Evolutionary conservation across 2,113 vertebrate species (phyloP).

Genomic region (Dryoscopus gambensis): DNA sequence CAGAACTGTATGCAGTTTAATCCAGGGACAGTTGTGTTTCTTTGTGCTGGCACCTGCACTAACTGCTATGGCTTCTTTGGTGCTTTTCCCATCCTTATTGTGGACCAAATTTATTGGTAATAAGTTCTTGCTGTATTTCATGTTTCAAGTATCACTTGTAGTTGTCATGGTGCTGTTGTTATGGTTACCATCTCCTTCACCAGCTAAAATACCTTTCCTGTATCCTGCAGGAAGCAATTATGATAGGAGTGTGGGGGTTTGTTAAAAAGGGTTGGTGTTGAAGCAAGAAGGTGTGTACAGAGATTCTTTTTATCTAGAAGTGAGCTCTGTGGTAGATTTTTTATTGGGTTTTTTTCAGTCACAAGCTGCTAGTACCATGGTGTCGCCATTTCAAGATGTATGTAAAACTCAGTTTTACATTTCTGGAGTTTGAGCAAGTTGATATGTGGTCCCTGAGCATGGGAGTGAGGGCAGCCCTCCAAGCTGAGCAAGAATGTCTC

Average conservation of each 20-base stretch:
- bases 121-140: neutral
- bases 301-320: neutral
- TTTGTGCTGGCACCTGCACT: neutral
- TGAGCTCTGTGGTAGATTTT: neutral
- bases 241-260: neutral
- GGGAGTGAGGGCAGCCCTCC: neutral
- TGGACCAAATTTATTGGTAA: neutral
- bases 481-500: neutral
- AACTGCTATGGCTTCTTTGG: neutral
- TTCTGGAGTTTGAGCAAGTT: neutral
- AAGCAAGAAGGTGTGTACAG: neutral
- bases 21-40: neutral
- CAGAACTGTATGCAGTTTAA: neutral
- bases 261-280: neutral
- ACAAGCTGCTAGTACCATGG: neutral
- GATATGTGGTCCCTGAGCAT: rapidly evolving
- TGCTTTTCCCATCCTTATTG: neutral
- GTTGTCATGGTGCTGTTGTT: slow-evolving; percentile 51
- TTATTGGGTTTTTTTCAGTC: neutral
- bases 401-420: neutral
- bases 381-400: neutral
- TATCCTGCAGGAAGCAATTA: slow-evolving; percentile 1
- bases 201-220: neutral
- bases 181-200: slow-evolving; percentile 20
- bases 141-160: neutral